Base-by-base conservation (phyloP, 2,888 invertebrate genomes). In the Sinhomidia bicolor region DNA sequence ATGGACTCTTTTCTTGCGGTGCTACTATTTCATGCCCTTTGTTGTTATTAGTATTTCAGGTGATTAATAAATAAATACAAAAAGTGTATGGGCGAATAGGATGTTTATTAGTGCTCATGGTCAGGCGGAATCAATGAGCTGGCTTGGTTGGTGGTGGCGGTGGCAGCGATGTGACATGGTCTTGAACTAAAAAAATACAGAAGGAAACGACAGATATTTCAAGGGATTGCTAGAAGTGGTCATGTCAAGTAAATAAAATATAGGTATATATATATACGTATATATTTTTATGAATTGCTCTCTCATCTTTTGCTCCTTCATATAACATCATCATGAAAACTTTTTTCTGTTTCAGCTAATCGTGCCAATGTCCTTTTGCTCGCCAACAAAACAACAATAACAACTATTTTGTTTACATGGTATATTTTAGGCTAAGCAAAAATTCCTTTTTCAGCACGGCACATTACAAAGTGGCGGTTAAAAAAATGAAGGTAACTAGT, bases 121-220 rank as follows among this genome's bases (percentile, higher is more conserved):
- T 62, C 81, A 65, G 7, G 62, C 79, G 68, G 65, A 78, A 81
- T 81, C 74, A 60, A 81, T 87, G 85, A 51, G 60, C n/a, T n/a
- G n/a, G n/a, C n/a, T n/a, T n/a, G n/a, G n/a, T n/a, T n/a, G n/a
- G 47, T 26, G 29, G 68, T 62, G 2, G 36, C 23, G 44, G 44
- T 71, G 44, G 57, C 44, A 26, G 57, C 44, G 41, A 60, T 29
- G 74, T 86, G 79, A 54, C 80, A 79, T 80, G 85, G 79, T 86
- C 85, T 86, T 86, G 85, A 86, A 54, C 85, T 86, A 86, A 79
- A 86, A 85, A 79, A 86, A 85, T 68, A 51, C 71, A 51, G 57
- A 68, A 86, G 80, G 85, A 86, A 86, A 85, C 74, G 12, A 57
- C 74, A 71, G 36, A 57, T 60, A 36, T 80, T 83, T 74, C 83